Conservation (phyloP, 2,888 invertebrate genomes). For the Himalopsyche japonica region DNA sequence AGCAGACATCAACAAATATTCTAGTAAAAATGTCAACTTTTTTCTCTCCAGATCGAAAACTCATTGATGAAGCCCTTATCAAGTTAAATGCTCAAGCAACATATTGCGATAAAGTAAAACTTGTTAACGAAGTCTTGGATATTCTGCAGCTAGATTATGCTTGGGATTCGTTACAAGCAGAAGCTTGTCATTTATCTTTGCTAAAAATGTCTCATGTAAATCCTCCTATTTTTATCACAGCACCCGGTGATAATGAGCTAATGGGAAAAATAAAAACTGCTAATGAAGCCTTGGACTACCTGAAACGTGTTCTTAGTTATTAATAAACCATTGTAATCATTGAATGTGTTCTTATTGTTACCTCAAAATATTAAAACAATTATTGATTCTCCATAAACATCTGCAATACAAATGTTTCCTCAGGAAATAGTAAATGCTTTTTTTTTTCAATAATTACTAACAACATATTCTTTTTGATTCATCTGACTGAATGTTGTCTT, state of each 20-base stretch:
- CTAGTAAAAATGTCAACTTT: neutral
- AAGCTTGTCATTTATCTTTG: neutral
- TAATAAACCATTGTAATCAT: no score
- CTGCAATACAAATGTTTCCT: no score
- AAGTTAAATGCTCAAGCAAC: neutral
- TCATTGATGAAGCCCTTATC: neutral
- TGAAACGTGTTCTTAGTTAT: constrained; percentile 2
- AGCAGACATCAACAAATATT: no score
- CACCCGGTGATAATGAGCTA: neutral
- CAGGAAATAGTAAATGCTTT: no score
- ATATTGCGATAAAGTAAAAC: neutral
- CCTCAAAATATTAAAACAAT: no score
- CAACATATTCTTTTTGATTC: no score
- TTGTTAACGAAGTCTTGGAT: constrained; percentile 6
- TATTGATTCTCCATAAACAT: no score
- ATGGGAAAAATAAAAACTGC: constrained; percentile 13
- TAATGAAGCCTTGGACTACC: constrained; percentile 18
- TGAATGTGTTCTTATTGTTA: no score
- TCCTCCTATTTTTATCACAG: constrained; percentile 24
- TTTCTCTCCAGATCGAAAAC: constrained; percentile 15
- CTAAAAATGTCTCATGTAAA: constrained; percentile 20
- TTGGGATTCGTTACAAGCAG: neutral
- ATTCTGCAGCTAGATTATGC: constrained; percentile 13
- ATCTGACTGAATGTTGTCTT: no score
- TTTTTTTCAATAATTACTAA: no score